These are phyloP conservation scores for Platerodrilus igneus DNA, from an alignment of 2,888 invertebrate genomes.

Conservation along the genomic window DNA sequence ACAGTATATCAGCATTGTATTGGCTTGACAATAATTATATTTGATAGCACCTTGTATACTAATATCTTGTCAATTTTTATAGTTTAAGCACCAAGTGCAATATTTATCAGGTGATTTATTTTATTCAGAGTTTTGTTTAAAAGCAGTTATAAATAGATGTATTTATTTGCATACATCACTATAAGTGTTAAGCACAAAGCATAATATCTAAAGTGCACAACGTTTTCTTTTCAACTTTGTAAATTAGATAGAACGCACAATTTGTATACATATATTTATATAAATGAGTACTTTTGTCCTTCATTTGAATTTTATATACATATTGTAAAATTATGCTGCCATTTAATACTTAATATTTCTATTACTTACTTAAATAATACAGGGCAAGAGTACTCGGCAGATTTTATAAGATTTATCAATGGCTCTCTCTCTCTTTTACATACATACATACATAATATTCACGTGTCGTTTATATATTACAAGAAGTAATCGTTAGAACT, in stretches of 20 bases:
- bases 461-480: too few relatives aligned
- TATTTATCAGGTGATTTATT: conserved; percentile 3
- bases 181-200: conserved; percentile 12
- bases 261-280: conserved; percentile 5
- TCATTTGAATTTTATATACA: too few relatives aligned
- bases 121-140: too few relatives aligned
- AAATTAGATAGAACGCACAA: conserved; percentile 12
- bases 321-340: too few relatives aligned
- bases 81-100: conserved; percentile 6
- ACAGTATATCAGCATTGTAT: too few relatives aligned
- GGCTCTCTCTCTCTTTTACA: conserved; percentile 11
- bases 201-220: conserved; percentile 11
- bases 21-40: too few relatives aligned
- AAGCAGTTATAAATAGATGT: conserved; percentile 6
- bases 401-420: conserved; percentile 13
- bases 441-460: conserved; percentile 11
- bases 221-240: conserved; percentile 10
- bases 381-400: conserved; percentile 7
- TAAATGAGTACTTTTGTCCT: conserved; percentile 2
- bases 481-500: too few relatives aligned
- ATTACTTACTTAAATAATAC: too few relatives aligned
- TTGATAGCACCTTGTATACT: too few relatives aligned
- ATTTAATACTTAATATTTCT: too few relatives aligned
- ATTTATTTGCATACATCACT: conserved; percentile 1
- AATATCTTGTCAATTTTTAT: conserved; percentile 4